These are phyloP conservation scores for Anneissia japonica DNA, from an alignment of 35 echinoderm and acorn worm species.

Conservation along the genomic window DNA sequence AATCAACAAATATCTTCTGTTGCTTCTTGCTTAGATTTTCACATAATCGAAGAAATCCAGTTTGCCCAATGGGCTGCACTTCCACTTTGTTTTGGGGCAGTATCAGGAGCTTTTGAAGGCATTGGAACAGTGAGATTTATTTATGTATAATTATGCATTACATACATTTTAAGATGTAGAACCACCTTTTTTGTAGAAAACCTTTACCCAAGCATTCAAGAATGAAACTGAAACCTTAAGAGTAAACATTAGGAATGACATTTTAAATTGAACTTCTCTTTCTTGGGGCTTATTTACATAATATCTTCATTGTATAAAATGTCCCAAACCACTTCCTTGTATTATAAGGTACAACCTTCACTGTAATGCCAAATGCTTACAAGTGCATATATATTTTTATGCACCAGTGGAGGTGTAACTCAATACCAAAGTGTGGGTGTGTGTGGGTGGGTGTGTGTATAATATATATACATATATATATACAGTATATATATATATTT, in stretches of 20 bases:
- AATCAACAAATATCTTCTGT: too few relatives aligned
- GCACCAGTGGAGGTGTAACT: too few relatives aligned
- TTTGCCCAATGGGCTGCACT: conserved; percentile 26
- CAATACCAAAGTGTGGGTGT: too few relatives aligned
- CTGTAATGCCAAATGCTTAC: too few relatives aligned
- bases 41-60: conserved; percentile 12
- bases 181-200: neutral
- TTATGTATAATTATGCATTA: neutral
- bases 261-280: neutral
- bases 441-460: too few relatives aligned
- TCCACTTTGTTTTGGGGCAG: conserved; percentile 70
- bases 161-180: neutral
- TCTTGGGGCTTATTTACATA: neutral
- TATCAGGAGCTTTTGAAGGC: conserved; percentile 62
- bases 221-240: neutral
- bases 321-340: too few relatives aligned
- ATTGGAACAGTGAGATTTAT: conserved; percentile 65
- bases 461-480: too few relatives aligned
- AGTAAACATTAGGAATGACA: neutral
- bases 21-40: conserved; percentile 53
- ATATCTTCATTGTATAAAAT: neutral
- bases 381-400: too few relatives aligned
- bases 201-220: neutral
- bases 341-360: too few relatives aligned
- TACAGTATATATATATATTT: too few relatives aligned